A percentile compares a stretch with the other conserved stretches of the same genome.
phyloP scores from a whole-genome alignment of 2,797 vertebrate genomes.

The Rhadinocentrus ornatus region DNA sequence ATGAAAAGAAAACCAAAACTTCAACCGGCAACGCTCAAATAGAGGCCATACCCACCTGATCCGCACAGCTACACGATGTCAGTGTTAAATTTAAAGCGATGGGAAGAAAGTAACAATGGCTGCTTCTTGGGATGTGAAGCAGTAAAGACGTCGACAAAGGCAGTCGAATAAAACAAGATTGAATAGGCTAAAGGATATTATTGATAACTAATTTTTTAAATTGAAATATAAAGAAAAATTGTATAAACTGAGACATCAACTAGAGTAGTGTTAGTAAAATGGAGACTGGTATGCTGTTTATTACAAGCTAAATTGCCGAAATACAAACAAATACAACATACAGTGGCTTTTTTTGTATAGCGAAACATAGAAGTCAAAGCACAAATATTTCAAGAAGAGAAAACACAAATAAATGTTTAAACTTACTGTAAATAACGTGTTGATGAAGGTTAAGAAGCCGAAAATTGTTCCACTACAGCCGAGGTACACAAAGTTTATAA shows the following conservation, averaged over 20 bases:
- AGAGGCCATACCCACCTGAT: fast-evolving
- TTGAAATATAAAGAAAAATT: neutral
- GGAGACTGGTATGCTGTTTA: neutral
- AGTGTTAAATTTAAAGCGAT: fast-evolving
- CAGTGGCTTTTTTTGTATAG: neutral
- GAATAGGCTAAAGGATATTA: fast-evolving
- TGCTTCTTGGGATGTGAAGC: neutral
- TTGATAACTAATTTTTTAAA: neutral
- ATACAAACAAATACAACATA: neutral
- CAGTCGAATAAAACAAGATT: constrained; percentile 20
- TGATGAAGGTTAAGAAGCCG: fast-evolving
- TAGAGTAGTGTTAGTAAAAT: neutral
- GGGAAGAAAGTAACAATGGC: neutral
- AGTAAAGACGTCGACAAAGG: constrained; percentile 18
- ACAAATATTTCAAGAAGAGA: too few relatives aligned
- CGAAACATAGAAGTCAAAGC: neutral
- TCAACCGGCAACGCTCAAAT: fast-evolving
- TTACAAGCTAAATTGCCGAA: neutral
- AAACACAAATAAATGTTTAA: fast-evolving
- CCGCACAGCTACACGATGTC: fast-evolving
- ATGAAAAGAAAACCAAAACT: constrained; percentile 55
- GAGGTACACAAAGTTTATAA: constrained; percentile 70
- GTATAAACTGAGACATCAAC: fast-evolving
- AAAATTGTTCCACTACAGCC: fast-evolving
- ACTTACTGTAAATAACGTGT: constrained; percentile 45